These are phyloP conservation scores for Megalopta genalis DNA, from an alignment of 1,140 invertebrate genomes.

Conservation along the genomic window DNA sequence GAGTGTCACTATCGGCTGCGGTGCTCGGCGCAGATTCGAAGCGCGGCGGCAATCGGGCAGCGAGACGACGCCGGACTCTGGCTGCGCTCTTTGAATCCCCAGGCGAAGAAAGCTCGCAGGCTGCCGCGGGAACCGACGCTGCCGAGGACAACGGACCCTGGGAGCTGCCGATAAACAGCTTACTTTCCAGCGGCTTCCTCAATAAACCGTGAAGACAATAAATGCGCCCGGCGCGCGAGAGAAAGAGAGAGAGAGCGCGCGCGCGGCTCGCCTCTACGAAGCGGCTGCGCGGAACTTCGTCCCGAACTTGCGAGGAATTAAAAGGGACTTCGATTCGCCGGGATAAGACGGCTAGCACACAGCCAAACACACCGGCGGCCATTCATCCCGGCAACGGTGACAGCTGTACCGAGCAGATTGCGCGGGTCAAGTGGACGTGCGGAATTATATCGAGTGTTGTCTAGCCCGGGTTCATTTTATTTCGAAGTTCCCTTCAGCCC, in stretches of 20 bases:
- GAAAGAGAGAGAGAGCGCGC: too few species aligned
- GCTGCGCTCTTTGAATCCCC: slow-evolving; percentile 10
- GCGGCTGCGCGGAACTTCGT: slow-evolving; percentile 44
- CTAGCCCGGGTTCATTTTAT: slow-evolving; percentile 33
- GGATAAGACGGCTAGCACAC: slow-evolving; percentile 24
- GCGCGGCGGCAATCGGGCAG: neutral
- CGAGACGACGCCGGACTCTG: neutral
- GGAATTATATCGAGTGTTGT: slow-evolving; percentile 25
- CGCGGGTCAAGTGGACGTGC: slow-evolving; percentile 23
- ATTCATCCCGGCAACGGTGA: slow-evolving; percentile 6
- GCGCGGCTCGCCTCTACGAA: too few species aligned
- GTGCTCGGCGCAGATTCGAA: too few species aligned
- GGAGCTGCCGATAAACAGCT: slow-evolving; percentile 64
- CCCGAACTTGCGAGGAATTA: slow-evolving; percentile 34
- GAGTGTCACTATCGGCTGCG: slow-evolving; percentile 9
- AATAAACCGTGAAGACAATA: slow-evolving; percentile 60
- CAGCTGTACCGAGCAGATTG: slow-evolving; percentile 44
- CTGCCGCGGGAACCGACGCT: neutral
- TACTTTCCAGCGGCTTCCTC: slow-evolving; percentile 61
- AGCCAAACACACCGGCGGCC: neutral
- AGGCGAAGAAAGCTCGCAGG: neutral
- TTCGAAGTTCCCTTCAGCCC: slow-evolving; percentile 11
- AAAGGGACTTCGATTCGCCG: slow-evolving; percentile 26
- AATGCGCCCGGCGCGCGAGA: slow-evolving; percentile 4
- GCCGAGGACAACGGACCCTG: slow-evolving; percentile 38